A percentile compares a stretch with the other conserved stretches of the same genome.
Conservation (phyloP, 2,797 vertebrate genomes). For the Silurus lanzhouensis region DNA sequence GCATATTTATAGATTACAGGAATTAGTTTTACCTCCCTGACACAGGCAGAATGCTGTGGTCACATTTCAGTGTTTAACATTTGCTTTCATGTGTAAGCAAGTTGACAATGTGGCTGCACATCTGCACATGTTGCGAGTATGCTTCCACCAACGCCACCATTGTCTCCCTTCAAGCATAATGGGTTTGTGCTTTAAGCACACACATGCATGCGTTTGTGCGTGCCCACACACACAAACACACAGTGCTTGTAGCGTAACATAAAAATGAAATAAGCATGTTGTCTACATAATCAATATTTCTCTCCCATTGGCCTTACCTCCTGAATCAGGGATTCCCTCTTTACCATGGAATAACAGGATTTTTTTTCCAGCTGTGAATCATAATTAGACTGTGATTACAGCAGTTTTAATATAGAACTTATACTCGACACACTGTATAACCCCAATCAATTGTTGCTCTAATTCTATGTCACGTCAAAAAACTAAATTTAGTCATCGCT, state of each 20-base stretch:
- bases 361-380: not conserved
- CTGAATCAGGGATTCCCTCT: not conserved
- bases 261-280: not conserved
- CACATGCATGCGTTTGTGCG: not conserved
- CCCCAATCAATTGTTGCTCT: not conserved
- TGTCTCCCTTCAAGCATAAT: conserved; percentile 7
- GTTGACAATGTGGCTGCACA: not conserved
- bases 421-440: not conserved
- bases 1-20: not conserved
- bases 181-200: not conserved
- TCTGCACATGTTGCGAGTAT: not conserved
- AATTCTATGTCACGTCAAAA: not conserved
- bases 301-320: not conserved
- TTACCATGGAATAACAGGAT: not conserved
- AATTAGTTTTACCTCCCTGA: not conserved
- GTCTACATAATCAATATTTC: not conserved
- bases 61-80: conserved; percentile 5
- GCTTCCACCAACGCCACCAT: not conserved
- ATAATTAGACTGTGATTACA: not conserved
- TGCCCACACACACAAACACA: not conserved
- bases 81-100: not conserved
- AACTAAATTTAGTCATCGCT: not conserved
- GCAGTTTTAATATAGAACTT: not conserved
- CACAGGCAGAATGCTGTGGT: not conserved
- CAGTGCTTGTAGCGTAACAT: conserved; percentile 4